These are phyloP conservation scores for Crocidura indochinensis DNA, from an alignment of 2,797 vertebrate species.

Conservation along the genomic window DNA sequence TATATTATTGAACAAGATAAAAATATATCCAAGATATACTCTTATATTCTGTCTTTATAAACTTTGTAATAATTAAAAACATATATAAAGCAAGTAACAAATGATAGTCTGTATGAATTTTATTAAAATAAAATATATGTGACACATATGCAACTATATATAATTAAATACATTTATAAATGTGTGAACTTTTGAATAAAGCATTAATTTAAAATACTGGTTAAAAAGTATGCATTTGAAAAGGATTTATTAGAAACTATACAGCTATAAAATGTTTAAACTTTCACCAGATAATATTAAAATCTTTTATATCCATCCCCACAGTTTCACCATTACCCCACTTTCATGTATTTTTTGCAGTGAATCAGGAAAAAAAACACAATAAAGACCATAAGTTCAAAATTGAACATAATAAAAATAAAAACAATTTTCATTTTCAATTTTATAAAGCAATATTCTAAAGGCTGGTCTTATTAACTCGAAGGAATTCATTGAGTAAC, in stretches of 20 bases:
- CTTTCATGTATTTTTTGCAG: neutral
- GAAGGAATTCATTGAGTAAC: neutral
- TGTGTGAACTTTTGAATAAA: neutral
- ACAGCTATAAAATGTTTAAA: conserved; percentile 14
- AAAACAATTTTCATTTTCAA: neutral
- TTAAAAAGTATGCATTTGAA: conserved; percentile 21
- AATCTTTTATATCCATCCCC: too few species aligned
- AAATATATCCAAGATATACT: neutral
- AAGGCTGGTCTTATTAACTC: neutral
- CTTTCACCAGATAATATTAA: neutral
- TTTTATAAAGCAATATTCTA: neutral
- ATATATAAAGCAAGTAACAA: neutral
- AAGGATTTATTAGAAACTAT: neutral
- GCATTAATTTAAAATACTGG: neutral
- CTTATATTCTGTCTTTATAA: conserved; percentile 21
- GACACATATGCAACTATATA: too few species aligned
- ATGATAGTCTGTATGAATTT: conserved; percentile 24
- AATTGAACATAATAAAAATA: neutral
- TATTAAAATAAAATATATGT: neutral
- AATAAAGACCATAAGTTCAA: neutral
- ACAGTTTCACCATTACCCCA: neutral
- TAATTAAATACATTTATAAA: neutral
- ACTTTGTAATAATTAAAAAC: neutral
- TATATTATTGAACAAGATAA: neutral
- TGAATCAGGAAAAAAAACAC: neutral